A percentile compares a stretch with the other conserved stretches of the same genome.
Evolutionary conservation across 2,888 invertebrate genomes (phyloP).

Genomic region (Lycaena phlaeas): DNA sequence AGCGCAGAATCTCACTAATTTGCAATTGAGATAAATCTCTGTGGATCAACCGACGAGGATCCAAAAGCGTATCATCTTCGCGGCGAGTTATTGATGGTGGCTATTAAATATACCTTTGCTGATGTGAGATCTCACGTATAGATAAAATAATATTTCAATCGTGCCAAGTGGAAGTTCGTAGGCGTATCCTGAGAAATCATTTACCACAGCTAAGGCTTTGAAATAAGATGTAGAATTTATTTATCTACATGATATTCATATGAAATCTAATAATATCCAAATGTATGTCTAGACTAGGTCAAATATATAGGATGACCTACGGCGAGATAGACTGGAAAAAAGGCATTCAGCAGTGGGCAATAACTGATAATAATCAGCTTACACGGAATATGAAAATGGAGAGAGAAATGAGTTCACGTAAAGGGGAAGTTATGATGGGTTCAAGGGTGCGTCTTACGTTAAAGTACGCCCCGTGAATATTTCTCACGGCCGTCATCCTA

Average conservation of each 20-base stretch:
- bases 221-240: too few relatives aligned
- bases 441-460: constrained; percentile 47
- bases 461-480: constrained; percentile 66
- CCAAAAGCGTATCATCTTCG: constrained; percentile 59
- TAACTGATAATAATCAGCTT: too few relatives aligned
- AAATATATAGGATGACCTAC: too few relatives aligned
- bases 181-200: too few relatives aligned
- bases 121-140: constrained; percentile 43
- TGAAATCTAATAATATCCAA: too few relatives aligned
- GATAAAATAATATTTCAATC: constrained; percentile 65
- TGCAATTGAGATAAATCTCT: constrained; percentile 64
- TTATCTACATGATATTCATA: too few relatives aligned
- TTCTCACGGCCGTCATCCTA: constrained; percentile 65
- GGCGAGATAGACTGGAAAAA: too few relatives aligned
- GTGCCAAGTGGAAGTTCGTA: constrained; percentile 42
- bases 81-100: constrained; percentile 68
- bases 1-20: constrained; percentile 62
- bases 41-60: constrained; percentile 48
- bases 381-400: constrained; percentile 11
- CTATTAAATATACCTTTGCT: constrained; percentile 70
- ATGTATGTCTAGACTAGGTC: too few relatives aligned
- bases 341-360: too few relatives aligned
- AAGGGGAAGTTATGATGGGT: constrained; percentile 38
- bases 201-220: too few relatives aligned
- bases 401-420: constrained; percentile 43